Evolutionary conservation across 2,888 invertebrate species (phyloP).

Genomic region (Parnassius orleans): DNA sequence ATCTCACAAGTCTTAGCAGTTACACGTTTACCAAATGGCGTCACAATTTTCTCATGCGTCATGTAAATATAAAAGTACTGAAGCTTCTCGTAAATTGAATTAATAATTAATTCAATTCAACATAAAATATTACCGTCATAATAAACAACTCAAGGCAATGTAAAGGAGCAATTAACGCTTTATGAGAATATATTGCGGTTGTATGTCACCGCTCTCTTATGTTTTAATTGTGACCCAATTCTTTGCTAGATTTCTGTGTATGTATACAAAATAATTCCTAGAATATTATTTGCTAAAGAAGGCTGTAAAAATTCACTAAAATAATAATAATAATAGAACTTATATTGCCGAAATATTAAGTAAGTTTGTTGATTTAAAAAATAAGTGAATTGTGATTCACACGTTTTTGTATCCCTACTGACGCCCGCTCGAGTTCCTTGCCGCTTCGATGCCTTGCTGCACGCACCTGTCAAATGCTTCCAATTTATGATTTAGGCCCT

Average conservation of each 20-base stretch:
- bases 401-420: no score
- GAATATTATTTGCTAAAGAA: not conserved
- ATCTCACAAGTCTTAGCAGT: no score
- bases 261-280: slow-evolving; percentile 6
- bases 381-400: no score
- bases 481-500: no score
- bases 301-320: not conserved
- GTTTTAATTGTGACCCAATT: slow-evolving; percentile 17
- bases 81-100: not conserved
- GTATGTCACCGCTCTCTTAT: not conserved
- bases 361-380: no score
- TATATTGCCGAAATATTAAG: no score
- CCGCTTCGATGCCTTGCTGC: no score
- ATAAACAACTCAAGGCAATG: slow-evolving; percentile 18
- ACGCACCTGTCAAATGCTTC: no score
- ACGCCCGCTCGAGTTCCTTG: no score
- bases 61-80: not conserved
- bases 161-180: slow-evolving; percentile 23
- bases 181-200: slow-evolving; percentile 15
- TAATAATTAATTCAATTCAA: slow-evolving; percentile 20
- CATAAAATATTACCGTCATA: slow-evolving; percentile 13
- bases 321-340: no score
- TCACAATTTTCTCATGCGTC: not conserved
- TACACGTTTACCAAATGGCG: no score
- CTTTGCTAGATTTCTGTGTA: slow-evolving; percentile 7